Evolutionary conservation across 2,888 invertebrate genomes (phyloP).

Genomic region (Dendrolimus pini): DNA sequence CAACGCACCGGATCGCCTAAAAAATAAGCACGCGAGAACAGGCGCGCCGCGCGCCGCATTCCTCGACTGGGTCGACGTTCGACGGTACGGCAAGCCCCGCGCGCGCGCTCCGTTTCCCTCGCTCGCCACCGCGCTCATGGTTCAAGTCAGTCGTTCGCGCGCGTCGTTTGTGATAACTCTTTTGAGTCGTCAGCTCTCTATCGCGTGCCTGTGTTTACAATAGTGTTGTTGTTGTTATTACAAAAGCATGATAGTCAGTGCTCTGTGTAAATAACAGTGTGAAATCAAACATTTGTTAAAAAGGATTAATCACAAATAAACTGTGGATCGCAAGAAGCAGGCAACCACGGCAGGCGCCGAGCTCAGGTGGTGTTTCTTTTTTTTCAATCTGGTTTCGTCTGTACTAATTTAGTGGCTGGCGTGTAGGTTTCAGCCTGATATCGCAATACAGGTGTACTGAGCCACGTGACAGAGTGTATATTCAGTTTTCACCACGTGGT

Average conservation of each 20-base stretch:
- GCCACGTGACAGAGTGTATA: constrained; percentile 59
- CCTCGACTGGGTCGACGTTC: constrained; percentile 63
- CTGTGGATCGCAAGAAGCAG: constrained; percentile 46
- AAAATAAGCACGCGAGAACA: constrained; percentile 59
- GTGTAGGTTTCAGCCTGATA: constrained; percentile 21
- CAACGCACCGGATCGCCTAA: constrained; percentile 35
- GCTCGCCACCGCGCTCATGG: constrained; percentile 13
- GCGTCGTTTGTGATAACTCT: constrained; percentile 51
- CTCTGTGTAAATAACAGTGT: constrained; percentile 48
- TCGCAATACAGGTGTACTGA: constrained; percentile 35
- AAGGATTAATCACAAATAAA: constrained; percentile 27
- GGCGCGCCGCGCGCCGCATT: constrained; percentile 69
- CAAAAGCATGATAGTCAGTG: constrained; percentile 40
- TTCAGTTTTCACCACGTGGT: constrained; percentile 62
- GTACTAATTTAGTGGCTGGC: constrained; percentile 34
- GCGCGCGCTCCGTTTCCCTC: constrained; percentile 14
- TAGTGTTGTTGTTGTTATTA: constrained; percentile 58
- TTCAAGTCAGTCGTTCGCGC: constrained; percentile 55
- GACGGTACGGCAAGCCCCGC: constrained; percentile 41
- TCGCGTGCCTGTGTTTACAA: constrained; percentile 64
- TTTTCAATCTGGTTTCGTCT: constrained; percentile 57
- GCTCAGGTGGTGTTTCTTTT: constrained; percentile 64
- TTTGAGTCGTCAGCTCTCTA: constrained; percentile 36
- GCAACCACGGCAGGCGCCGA: constrained; percentile 65
- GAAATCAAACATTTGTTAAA: constrained; percentile 17